Conservation (phyloP, 92 coral and sea anemone species). For the Actinostola sp. region DNA sequence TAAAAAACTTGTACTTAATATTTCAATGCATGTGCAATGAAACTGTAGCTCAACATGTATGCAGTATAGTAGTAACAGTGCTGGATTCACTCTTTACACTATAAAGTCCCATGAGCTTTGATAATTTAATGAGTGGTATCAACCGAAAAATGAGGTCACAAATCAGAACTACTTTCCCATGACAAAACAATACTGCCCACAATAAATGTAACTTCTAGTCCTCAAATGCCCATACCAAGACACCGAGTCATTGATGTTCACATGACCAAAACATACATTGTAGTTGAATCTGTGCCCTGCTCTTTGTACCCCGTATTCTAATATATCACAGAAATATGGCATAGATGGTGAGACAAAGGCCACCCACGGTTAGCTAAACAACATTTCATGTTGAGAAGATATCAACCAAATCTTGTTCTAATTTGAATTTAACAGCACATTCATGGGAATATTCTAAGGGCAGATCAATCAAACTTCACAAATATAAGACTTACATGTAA, state of each 20-base stretch:
- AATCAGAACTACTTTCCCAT: too few relatives aligned
- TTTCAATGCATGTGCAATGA: too few relatives aligned
- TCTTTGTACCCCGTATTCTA: background rate
- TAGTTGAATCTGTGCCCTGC: background rate
- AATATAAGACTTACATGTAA: too few relatives aligned
- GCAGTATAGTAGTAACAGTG: too few relatives aligned
- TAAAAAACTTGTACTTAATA: too few relatives aligned
- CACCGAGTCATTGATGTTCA: background rate
- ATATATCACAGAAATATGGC: background rate
- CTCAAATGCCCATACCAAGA: background rate
- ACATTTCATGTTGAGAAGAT: conserved; percentile 1
- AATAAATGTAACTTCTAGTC: background rate
- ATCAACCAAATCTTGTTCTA: background rate
- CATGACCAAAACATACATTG: background rate
- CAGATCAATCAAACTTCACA: too few relatives aligned
- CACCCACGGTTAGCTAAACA: background rate
- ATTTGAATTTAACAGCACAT: background rate
- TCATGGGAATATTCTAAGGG: background rate
- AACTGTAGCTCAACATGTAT: too few relatives aligned
- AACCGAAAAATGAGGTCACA: too few relatives aligned
- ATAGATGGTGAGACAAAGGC: background rate
- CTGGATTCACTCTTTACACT: too few relatives aligned
- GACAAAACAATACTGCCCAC: background rate
- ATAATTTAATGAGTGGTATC: too few relatives aligned
- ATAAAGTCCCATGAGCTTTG: too few relatives aligned